Evolutionary conservation across 64 coral and sea anemone genomes (phyloP).

Genomic region (Stichodactyla mertensii): DNA sequence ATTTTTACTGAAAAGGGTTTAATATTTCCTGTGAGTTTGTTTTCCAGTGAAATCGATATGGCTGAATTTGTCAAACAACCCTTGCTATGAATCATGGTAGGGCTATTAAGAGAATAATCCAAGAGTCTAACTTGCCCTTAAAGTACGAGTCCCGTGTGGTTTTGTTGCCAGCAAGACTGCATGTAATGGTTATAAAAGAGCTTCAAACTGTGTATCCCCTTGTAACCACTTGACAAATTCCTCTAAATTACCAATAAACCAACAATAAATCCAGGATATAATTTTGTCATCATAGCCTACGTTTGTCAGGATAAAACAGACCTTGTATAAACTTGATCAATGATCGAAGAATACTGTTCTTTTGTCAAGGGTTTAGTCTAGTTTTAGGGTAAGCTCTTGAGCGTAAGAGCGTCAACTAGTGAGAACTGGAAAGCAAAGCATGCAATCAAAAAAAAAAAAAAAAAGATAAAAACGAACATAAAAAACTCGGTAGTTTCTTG

Average conservation of each 20-base stretch:
- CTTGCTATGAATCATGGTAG: background rate
- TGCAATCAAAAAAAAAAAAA: too few species aligned
- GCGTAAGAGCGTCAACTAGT: background rate
- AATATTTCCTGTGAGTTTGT: too few species aligned
- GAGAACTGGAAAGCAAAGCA: background rate
- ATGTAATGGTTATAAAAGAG: background rate
- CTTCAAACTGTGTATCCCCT: slow-evolving; percentile 7
- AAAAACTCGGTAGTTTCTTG: too few species aligned
- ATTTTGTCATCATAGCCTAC: background rate
- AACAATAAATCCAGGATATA: background rate
- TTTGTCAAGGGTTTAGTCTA: background rate
- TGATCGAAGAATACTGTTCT: background rate
- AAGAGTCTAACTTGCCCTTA: background rate
- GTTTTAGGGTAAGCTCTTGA: background rate
- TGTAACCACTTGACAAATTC: slow-evolving; percentile 6
- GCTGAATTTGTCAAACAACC: background rate
- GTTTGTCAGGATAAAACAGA: background rate
- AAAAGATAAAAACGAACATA: too few species aligned
- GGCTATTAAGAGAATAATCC: background rate
- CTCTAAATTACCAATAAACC: background rate
- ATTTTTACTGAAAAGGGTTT: too few species aligned
- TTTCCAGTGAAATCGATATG: too few species aligned
- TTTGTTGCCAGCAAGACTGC: background rate
- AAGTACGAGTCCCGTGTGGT: background rate
- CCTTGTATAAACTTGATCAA: background rate